Evolutionary conservation across 2,113 vertebrate species (phyloP), one percentile per base, ranked within the genome.

Genomic region (Misgurnus anguillicaudatus): DNA sequence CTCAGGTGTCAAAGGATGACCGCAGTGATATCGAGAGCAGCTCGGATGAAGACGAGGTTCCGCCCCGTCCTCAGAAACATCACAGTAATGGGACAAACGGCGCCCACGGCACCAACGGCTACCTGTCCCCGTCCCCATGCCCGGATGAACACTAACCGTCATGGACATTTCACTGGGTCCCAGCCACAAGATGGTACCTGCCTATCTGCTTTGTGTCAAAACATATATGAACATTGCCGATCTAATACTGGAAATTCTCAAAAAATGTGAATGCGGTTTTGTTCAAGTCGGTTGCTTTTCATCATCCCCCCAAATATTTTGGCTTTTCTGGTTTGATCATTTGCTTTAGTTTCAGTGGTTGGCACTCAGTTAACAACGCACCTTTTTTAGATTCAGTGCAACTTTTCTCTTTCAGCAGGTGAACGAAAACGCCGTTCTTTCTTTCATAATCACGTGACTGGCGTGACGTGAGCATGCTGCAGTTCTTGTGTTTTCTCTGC

Each of bases 21-120:
- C 93, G 95, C 84, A 99, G 98, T 71, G 98, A 99, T 81, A 92
- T 98, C 14, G 98, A 99, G 89, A 97, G 95, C 75, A 98, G 97
- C 91, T 98, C 96, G 65, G 98, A 99, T 42, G 98, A 99, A 85
- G 98, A 98, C 6, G 94, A 95, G 80, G 89, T 91, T 24, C 87
- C 89, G 53, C 90, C 91, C 55, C 86, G 92, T 63, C 89, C 89
- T 80, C 95, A 95, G 88, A 95, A 87, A 84, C 85, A 83, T 0
- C 94, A 97, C 87, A 94, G 95, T 24, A 99, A 98, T 0, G 96
- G 97, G 53, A 96, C 95, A 79, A 95, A 94, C 0, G 94, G 95
- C 83, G 87, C 92, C 19, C 89, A 94, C 4, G 95, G 95, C 78
- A 95, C 94, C 88, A 99, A 99, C 0, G 98, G 98, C 10, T 98